Base-by-base conservation (phyloP, 2,113 vertebrate genomes). In the Empidonax traillii region DNA sequence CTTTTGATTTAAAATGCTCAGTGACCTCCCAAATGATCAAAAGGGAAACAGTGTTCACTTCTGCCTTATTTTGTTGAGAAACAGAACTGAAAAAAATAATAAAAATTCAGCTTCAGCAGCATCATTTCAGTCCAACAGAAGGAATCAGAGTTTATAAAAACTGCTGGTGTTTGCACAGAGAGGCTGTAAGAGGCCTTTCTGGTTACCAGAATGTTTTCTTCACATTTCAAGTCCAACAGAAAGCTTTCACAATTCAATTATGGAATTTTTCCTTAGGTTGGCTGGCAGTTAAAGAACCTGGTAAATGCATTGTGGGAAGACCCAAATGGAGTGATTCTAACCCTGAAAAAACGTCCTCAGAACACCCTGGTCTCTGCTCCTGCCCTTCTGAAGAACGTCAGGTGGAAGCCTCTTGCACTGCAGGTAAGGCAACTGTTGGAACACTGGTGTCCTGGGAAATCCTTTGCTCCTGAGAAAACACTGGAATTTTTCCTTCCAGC, bases 251-350 rank as follows among this genome's bases (percentile, higher is more conserved):
- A 91, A 87, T 75, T 92, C 81, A 92, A 13, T 91, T 72, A 59
- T 59, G 96, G 61, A 12, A 62, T 95, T 97, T 96, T 71, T 96
- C 93, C 67, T 80, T 90, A 99, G 98, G 98, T 99, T 95, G 98
- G 99, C 94, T 99, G 98, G 99, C 98, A 99, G 97, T 96, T 99
- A 97, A 99, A 99, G 98, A 99, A 99, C 97, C 95, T 99, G 37
- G 98, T 99, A 59, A 99, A 98, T 67, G 98, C 98, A n/a, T 85
- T 99, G 93, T 98, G 98, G 90, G 98, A 99, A 96, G 98, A 99
- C 95, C 99, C 98, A 27, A 98, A 98, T 6, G 98, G 98, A 51
- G 98, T 99, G 91, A 99, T 99, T 93, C 97, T 99, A 97, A 99
- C 98, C 6, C 96, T 99, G 97, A 99, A 99, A 97, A 98, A 99